Percentiles rank a stretch among this genome's conserved stretches.
phyloP scores from a whole-genome alignment of 2,888 invertebrate genomes.

The Trissolcus brochymenae region DNA sequence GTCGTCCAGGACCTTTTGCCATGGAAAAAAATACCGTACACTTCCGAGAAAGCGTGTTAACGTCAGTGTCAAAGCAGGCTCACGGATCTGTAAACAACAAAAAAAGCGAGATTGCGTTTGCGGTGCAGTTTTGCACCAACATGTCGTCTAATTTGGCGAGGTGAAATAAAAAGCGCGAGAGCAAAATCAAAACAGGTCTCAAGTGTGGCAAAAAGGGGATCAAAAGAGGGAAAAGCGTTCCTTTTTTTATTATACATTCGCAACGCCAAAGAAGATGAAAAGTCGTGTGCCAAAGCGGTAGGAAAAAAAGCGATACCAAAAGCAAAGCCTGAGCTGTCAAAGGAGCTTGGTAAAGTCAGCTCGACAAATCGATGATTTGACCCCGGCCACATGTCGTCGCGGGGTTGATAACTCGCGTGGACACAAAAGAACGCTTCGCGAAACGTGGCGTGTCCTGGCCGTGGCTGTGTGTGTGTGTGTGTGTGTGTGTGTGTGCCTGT shows the following conservation, averaged over 20 bases:
- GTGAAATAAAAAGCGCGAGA: too few relatives aligned
- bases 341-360: too few relatives aligned
- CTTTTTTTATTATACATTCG: too few relatives aligned
- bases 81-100: conserved; percentile 1
- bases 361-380: too few relatives aligned
- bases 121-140: background rate
- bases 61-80: conserved; percentile 5
- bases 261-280: too few relatives aligned
- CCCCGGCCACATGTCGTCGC: conserved; percentile 30
- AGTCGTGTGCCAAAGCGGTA: too few relatives aligned
- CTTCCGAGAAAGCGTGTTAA: conserved; percentile 12
- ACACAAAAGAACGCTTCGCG: conserved; percentile 16
- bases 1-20: background rate
- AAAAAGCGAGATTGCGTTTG: background rate
- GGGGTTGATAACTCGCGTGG: conserved; percentile 17
- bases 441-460: conserved; percentile 2
- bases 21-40: background rate
- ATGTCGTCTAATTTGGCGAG: too few relatives aligned
- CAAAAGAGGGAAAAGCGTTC: too few relatives aligned
- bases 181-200: too few relatives aligned
- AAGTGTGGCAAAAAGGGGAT: too few relatives aligned
- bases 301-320: too few relatives aligned
- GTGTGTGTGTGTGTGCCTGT: background rate
- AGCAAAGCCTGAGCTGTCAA: too few relatives aligned
- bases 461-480: background rate